Evolutionary conservation across 2,113 vertebrate species (phyloP).

Genomic region (Guaruba guarouba): DNA sequence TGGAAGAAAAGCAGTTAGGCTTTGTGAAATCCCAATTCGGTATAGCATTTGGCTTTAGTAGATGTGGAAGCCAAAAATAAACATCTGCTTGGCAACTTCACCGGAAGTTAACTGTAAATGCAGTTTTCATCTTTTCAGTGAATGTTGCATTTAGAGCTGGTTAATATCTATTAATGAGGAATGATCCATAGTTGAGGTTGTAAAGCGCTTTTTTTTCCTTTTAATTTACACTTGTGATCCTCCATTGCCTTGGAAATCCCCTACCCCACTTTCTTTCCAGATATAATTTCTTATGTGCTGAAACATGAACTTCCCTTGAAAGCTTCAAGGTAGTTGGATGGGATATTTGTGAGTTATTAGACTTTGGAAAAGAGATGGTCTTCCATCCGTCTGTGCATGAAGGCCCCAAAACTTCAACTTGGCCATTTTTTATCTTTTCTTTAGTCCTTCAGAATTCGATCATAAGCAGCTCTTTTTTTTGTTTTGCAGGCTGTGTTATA

Average conservation of each 20-base stretch:
- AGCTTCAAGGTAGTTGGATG: slow-evolving; percentile 2
- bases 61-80: slow-evolving; percentile 61
- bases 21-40: slow-evolving; percentile 33
- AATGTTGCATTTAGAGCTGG: slow-evolving; percentile 12
- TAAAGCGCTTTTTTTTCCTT: slow-evolving; percentile 11
- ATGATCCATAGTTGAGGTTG: slow-evolving; percentile 1
- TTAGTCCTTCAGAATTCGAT: neutral
- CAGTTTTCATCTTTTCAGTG: slow-evolving; percentile 31
- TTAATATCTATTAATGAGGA: slow-evolving; percentile 17
- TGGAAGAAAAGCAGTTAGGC: slow-evolving; percentile 41
- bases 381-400: neutral
- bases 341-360: neutral
- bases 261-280: slow-evolving; percentile 35
- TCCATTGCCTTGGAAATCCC: neutral
- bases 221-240: slow-evolving; percentile 31
- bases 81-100: slow-evolving; percentile 46
- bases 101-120: slow-evolving; percentile 29
- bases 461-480: neutral
- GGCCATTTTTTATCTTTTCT: neutral
- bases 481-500: neutral
- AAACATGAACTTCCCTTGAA: slow-evolving; percentile 31
- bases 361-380: neutral
- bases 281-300: slow-evolving; percentile 11
- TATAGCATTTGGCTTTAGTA: slow-evolving; percentile 56
- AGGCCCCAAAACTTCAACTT: neutral